Evolutionary conservation across 2,888 invertebrate genomes (phyloP).

Genomic region (Apeira syringaria): DNA sequence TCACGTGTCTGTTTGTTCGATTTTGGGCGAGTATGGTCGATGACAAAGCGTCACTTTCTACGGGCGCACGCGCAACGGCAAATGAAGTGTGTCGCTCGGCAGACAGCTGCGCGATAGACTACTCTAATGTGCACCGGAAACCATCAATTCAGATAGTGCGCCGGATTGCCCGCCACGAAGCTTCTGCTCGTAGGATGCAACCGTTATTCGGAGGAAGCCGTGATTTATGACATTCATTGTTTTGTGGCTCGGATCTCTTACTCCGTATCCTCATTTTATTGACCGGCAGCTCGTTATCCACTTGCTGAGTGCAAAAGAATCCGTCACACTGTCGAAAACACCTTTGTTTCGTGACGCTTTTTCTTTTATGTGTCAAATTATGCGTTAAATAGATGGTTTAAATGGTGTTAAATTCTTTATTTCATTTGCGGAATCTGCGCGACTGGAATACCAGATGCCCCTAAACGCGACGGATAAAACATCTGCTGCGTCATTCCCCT

Average conservation of each 20-base stretch:
- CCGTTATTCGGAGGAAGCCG: constrained; percentile 75
- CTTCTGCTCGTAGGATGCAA: constrained; percentile 74
- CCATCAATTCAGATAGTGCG: constrained; percentile 81
- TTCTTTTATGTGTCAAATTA: too few species aligned
- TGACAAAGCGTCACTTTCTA: constrained; percentile 79
- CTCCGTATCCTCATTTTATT: constrained; percentile 58
- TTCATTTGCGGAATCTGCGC: constrained; percentile 32
- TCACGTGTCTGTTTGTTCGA: constrained; percentile 55
- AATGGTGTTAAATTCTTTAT: constrained; percentile 27
- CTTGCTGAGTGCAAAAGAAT: constrained; percentile 31
- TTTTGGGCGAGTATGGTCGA: constrained; percentile 59
- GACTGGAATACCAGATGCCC: constrained; percentile 41
- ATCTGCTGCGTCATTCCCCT: constrained; percentile 59
- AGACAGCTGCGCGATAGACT: constrained; percentile 75
- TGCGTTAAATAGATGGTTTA: too few species aligned
- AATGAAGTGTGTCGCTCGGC: constrained; percentile 80
- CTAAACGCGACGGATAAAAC: constrained; percentile 38
- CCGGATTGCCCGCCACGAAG: constrained; percentile 73
- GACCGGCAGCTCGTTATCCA: constrained; percentile 44
- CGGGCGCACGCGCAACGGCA: constrained; percentile 73
- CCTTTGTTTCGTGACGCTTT: constrained; percentile 19
- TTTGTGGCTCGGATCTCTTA: constrained; percentile 65
- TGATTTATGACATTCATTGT: constrained; percentile 81
- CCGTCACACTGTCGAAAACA: constrained; percentile 24
- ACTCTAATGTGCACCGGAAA: constrained; percentile 78